Evolutionary conservation across 2,888 invertebrate genomes (phyloP).

Genomic region (Cosmopolites sordidus): DNA sequence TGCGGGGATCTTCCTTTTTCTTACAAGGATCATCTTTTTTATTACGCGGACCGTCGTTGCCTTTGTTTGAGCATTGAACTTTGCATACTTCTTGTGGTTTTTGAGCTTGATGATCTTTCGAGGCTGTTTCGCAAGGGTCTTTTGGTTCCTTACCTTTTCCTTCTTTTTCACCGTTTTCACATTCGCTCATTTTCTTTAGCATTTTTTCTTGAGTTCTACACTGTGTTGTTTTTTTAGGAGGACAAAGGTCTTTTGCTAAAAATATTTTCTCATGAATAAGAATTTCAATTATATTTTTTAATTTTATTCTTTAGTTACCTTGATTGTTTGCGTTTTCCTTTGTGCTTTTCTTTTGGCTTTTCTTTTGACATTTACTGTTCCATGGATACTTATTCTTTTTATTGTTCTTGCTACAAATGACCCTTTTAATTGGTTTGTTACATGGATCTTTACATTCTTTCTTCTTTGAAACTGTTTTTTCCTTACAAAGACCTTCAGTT

Average conservation of each 20-base stretch:
- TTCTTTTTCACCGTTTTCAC: no score
- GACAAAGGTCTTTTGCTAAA: no score
- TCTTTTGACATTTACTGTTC: neutral
- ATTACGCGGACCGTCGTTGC: conserved; percentile 18
- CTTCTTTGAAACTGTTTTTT: neutral
- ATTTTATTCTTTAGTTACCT: neutral
- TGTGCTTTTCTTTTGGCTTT: neutral
- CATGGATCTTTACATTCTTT: neutral
- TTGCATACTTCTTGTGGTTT: conserved; percentile 24
- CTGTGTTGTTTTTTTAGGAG: no score
- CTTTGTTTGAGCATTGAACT: neutral
- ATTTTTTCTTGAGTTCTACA: no score
- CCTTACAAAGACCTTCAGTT: neutral
- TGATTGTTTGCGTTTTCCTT: neutral
- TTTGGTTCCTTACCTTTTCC: no score
- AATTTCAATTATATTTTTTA: no score
- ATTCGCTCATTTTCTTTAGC: no score
- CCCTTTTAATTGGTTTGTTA: neutral
- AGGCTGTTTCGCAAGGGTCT: conserved; percentile 5
- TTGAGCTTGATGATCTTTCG: neutral
- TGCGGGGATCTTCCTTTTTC: conserved; percentile 26
- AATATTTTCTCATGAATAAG: no score
- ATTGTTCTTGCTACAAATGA: neutral
- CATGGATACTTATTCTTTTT: neutral
- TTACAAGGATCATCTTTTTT: conserved; percentile 23